phyloP scores from a whole-genome alignment of 1,140 invertebrate genomes.

The Diachasma alloeum region DNA sequence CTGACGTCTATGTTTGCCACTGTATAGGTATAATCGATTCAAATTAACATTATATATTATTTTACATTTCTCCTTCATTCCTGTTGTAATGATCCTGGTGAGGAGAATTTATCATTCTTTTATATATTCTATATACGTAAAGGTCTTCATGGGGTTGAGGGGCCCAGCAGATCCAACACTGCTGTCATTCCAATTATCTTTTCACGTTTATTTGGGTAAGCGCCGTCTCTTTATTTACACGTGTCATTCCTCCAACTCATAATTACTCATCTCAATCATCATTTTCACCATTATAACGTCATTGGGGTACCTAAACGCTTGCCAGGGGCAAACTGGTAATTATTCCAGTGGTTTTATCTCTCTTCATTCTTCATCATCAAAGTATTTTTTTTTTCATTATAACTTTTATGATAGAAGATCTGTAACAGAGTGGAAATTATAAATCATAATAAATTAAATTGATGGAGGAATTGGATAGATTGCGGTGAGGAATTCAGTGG shows the following conservation, averaged over 20 bases:
- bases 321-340: slow-evolving; percentile 43
- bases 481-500: no score
- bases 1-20: slow-evolving; percentile 38
- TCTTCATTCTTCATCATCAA: slow-evolving; percentile 40
- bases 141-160: neutral
- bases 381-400: slow-evolving; percentile 33
- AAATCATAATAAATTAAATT: slow-evolving; percentile 16
- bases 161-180: slow-evolving; percentile 1
- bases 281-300: slow-evolving; percentile 52
- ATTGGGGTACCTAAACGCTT: slow-evolving; percentile 41
- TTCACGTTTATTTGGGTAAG: slow-evolving; percentile 19
- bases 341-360: slow-evolving; percentile 15
- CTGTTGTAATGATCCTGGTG: slow-evolving; percentile 18
- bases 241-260: neutral
- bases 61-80: slow-evolving; percentile 46
- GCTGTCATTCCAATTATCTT: slow-evolving; percentile 7
- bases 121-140: slow-evolving; percentile 18
- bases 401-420: slow-evolving; percentile 62
- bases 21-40: slow-evolving; percentile 40
- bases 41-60: slow-evolving; percentile 58
- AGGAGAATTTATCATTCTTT: neutral
- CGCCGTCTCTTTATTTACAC: slow-evolving; percentile 20
- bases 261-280: neutral
- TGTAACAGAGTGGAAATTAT: slow-evolving; percentile 45
- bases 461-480: no score